Conservation (phyloP, 2,888 invertebrate genomes). For the Julus scandinavius region DNA sequence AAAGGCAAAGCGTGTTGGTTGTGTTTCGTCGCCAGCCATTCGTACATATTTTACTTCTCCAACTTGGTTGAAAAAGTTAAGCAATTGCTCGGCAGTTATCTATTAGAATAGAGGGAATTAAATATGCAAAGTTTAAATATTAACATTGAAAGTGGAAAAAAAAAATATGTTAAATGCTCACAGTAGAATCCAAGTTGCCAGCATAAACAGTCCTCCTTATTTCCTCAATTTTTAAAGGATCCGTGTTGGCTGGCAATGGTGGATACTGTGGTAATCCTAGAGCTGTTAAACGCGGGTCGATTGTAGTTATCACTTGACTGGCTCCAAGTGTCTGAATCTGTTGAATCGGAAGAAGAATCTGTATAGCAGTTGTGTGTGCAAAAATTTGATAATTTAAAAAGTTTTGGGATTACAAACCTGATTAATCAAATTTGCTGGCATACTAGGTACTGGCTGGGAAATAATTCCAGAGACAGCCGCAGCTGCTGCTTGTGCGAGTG, state of each 20-base stretch:
- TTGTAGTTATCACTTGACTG: slow-evolving; percentile 85
- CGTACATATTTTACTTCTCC: slow-evolving; percentile 96
- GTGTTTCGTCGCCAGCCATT: slow-evolving; percentile 84
- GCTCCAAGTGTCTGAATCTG: slow-evolving; percentile 81
- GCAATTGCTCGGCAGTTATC: slow-evolving; percentile 78
- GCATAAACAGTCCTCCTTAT: slow-evolving; percentile 92
- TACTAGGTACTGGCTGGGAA: slow-evolving; percentile 77
- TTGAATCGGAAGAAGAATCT: slow-evolving; percentile 14
- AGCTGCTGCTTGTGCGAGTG: slow-evolving; percentile 90
- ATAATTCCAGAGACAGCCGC: slow-evolving; percentile 88
- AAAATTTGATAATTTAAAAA: neutral
- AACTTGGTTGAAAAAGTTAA: slow-evolving; percentile 85
- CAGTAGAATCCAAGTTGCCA: slow-evolving; percentile 79
- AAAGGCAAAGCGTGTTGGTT: slow-evolving; percentile 76
- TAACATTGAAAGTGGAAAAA: neutral
- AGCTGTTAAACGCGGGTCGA: slow-evolving; percentile 86
- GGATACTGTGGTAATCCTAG: slow-evolving; percentile 91
- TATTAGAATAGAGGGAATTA: slow-evolving; percentile 58
- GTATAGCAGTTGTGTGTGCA: neutral
- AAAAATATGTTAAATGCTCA: slow-evolving; percentile 62
- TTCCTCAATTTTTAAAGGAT: slow-evolving; percentile 92
- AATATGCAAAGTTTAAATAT: neutral
- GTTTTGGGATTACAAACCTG: slow-evolving; percentile 66
- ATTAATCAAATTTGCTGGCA: slow-evolving; percentile 91
- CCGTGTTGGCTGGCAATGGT: slow-evolving; percentile 85